Evolutionary conservation across 1,140 invertebrate genomes (phyloP).

Genomic region (Hormaphis cornu): DNA sequence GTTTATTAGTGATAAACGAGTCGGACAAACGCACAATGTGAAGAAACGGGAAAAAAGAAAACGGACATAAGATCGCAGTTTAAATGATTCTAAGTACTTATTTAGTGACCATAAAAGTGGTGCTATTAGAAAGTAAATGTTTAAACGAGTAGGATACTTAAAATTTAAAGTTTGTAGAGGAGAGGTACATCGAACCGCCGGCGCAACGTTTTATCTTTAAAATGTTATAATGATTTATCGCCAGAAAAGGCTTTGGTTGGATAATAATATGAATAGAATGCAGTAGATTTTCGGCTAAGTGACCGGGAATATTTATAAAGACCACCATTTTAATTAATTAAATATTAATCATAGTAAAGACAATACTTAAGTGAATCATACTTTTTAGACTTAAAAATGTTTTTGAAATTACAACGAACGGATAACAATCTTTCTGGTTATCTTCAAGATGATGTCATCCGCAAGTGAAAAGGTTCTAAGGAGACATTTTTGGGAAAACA

Average conservation of each 20-base stretch:
- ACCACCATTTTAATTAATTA: neutral
- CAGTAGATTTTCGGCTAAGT: neutral
- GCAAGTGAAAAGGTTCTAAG: neutral
- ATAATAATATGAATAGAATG: slow-evolving; percentile 20
- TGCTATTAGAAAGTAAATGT: slow-evolving; percentile 18
- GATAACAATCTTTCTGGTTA: neutral
- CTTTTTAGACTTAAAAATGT: neutral
- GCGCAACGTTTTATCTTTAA: slow-evolving; percentile 17
- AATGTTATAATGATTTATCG: slow-evolving; percentile 15
- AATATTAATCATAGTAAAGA: slow-evolving; percentile 20
- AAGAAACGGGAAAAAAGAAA: too few relatives aligned
- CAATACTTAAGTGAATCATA: slow-evolving; percentile 11
- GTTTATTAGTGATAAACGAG: too few relatives aligned
- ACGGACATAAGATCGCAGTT: neutral
- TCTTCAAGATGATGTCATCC: too few relatives aligned
- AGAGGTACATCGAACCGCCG: slow-evolving; percentile 10
- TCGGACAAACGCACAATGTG: too few relatives aligned
- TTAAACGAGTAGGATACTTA: slow-evolving; percentile 17
- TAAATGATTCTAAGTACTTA: neutral
- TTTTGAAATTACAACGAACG: slow-evolving; percentile 17
- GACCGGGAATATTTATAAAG: slow-evolving; percentile 11
- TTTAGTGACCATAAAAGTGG: neutral
- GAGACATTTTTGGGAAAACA: too few relatives aligned
- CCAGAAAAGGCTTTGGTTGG: slow-evolving; percentile 21
- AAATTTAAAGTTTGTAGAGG: slow-evolving; percentile 18